phyloP scores from a whole-genome alignment of 2,888 invertebrate species.

The Leptura quadrifasciata region DNA sequence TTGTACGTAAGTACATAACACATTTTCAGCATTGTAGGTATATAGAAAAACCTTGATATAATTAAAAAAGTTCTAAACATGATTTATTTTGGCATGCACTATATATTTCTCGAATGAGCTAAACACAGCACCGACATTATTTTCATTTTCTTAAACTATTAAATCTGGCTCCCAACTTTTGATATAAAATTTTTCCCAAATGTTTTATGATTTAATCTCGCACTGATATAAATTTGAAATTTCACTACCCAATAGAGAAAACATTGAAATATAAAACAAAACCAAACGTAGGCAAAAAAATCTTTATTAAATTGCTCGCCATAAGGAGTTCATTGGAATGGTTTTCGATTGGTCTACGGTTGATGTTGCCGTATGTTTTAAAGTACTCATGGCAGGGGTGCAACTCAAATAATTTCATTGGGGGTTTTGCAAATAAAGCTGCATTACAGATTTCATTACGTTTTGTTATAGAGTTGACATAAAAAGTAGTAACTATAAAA shows the following conservation, averaged over 20 bases:
- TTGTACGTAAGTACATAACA: background rate
- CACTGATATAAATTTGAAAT: slow-evolving; percentile 19
- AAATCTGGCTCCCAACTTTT: slow-evolving; percentile 5
- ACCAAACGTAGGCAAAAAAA: slow-evolving; percentile 29
- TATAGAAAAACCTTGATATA: background rate
- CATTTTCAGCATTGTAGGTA: background rate
- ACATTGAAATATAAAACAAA: slow-evolving; percentile 24
- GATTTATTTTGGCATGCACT: background rate
- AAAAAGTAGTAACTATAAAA: too few species aligned
- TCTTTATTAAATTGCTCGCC: slow-evolving; percentile 33
- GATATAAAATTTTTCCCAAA: slow-evolving; percentile 9
- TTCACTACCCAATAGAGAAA: slow-evolving; percentile 15
- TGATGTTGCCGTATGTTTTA: slow-evolving; percentile 29
- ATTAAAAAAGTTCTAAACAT: background rate
- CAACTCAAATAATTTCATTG: background rate
- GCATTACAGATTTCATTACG: background rate
- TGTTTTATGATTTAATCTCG: slow-evolving; percentile 17
- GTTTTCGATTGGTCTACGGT: slow-evolving; percentile 30
- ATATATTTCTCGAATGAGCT: background rate
- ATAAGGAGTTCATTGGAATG: slow-evolving; percentile 31
- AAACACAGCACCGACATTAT: background rate
- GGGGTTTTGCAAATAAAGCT: background rate
- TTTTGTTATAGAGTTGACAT: background rate
- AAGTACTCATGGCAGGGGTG: slow-evolving; percentile 15
- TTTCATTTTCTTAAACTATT: background rate